Conservation (phyloP, 1,140 invertebrate genomes). For the Cheumatopsyche charites region DNA sequence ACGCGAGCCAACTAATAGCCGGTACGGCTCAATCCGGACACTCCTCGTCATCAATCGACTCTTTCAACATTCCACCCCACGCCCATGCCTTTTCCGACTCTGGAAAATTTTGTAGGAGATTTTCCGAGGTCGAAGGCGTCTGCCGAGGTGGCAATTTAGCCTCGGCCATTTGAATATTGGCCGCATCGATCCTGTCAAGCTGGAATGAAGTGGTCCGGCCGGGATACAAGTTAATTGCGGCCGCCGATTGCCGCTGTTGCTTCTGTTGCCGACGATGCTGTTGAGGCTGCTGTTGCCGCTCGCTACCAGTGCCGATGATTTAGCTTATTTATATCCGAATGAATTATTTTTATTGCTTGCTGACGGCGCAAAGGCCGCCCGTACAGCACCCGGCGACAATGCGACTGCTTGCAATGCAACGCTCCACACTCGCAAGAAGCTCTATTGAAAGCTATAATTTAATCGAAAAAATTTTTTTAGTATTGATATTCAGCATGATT, state of each 20-base stretch:
- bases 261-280: neutral
- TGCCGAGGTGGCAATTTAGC: neutral
- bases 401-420: neutral
- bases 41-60: too few relatives aligned
- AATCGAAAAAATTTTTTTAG: too few relatives aligned
- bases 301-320: slow-evolving; percentile 40
- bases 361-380: slow-evolving; percentile 29
- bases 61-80: too few relatives aligned
- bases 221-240: slow-evolving; percentile 49
- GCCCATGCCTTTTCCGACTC: too few relatives aligned
- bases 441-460: too few relatives aligned
- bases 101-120: too few relatives aligned
- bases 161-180: slow-evolving; percentile 47
- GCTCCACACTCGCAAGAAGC: neutral
- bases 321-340: slow-evolving; percentile 48
- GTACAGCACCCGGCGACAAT: neutral
- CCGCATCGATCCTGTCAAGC: slow-evolving; percentile 47
- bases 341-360: slow-evolving; percentile 49
- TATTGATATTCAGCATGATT: too few relatives aligned
- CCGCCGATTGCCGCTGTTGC: neutral
- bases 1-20: too few relatives aligned
- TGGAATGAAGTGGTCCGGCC: slow-evolving; percentile 47
- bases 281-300: neutral
- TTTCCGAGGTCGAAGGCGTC: neutral
- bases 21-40: too few relatives aligned